Base-by-base conservation (phyloP, 2,888 invertebrate species). In the Desoria tigrina region DNA sequence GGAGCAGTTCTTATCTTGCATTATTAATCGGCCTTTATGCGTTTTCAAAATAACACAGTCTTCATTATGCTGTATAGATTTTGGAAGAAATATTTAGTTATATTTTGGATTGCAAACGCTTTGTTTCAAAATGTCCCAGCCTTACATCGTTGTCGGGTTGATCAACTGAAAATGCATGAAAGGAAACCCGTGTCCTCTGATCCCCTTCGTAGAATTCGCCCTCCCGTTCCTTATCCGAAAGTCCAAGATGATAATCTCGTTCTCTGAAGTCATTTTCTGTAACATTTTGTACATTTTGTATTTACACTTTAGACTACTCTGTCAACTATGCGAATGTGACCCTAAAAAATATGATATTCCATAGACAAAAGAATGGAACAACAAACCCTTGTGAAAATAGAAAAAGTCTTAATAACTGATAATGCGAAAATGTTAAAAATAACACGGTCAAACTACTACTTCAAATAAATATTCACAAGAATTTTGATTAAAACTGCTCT, bases 61-160 rank as follows among this genome's bases (percentile, higher is more conserved):
- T 51, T 51, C 51, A 23, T 51, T 51, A 16, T 16, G n/a, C 49
- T 49, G 49, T 18, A 49, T 49, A 11, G 11, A 18, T 49, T 9
- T 18, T 39, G 11, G 11, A 39, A 39, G 14, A 39, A 39, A 39
- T 9, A 11, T 11, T 11, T 39, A 39, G 11, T 11, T 39, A 39
- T 39, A 39, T 39, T 9, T 39, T 11, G 11, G 39, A 11, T 11
- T 39, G 39, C 39, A 39, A 14, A 9, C 14, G 14, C 14, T 9
- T 39, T 11, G n/a, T n/a, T n/a, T n/a, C n/a, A n/a, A n/a, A n/a
- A n/a, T n/a, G n/a, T n/a, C n/a, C n/a, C n/a, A n/a, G n/a, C n/a
- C 45, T 45, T 16, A 45, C 51, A 16, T 21, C 6, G 24, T 51
- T 51, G 23, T 51, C 16, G 7, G 51, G 51, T 26, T 51, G 21